Conservation (phyloP, 1,140 invertebrate genomes). For the Steinernema feltiae region DNA sequence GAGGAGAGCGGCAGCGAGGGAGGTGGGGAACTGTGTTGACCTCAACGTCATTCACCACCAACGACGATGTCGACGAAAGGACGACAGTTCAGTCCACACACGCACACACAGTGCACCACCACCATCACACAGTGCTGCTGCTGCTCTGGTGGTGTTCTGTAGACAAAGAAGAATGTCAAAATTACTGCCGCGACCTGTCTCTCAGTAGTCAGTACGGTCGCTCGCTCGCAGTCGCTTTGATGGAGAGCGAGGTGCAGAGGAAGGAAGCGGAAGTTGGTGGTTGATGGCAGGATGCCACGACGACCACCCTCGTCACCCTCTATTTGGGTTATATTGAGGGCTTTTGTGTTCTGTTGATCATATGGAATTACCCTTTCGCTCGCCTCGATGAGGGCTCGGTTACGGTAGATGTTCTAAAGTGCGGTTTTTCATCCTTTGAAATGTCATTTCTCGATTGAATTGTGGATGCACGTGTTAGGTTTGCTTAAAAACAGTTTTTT, state of each 20-base stretch:
- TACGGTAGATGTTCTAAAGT: no score
- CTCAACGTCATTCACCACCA: not conserved
- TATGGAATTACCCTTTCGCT: not conserved
- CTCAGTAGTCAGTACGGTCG: no score
- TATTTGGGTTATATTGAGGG: not conserved
- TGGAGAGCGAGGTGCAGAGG: not conserved
- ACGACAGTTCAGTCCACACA: no score
- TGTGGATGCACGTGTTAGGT: no score
- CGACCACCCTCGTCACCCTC: no score
- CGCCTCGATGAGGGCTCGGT: no score
- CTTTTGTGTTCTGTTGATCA: not conserved
- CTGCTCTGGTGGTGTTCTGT: not conserved
- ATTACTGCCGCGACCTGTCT: not conserved
- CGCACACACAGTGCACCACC: not conserved
- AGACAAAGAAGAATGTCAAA: not conserved
- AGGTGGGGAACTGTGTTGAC: not conserved
- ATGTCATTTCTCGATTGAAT: no score
- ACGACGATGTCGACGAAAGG: not conserved
- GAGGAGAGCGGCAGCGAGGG: not conserved
- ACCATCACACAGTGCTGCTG: not conserved
- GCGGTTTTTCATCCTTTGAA: no score
- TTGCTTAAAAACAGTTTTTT: no score
- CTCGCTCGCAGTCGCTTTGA: no score
- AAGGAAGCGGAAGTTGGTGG: no score
- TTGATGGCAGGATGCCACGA: no score